These are phyloP conservation scores for Corythornis cristatus DNA, from an alignment of 2,113 vertebrate genomes.

Conservation along the genomic window DNA sequence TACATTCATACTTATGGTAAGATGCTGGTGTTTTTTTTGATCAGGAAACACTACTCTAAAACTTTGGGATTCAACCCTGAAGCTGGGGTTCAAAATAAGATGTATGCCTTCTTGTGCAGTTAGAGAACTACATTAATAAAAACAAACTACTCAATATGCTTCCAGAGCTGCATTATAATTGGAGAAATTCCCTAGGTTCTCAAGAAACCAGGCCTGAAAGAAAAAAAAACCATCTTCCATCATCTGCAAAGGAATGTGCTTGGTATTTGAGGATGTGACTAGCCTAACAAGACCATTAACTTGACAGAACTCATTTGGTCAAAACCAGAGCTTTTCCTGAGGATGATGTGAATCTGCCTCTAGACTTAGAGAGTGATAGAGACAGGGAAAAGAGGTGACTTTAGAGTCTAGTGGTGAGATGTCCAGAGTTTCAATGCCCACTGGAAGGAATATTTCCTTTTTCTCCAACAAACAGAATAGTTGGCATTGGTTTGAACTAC, in stretches of 20 bases:
- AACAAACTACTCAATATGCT: background rate
- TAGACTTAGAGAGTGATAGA: background rate
- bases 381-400: background rate
- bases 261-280: background rate
- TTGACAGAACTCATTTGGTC: background rate
- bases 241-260: background rate
- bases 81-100: background rate
- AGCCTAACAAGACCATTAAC: background rate
- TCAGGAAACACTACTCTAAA: background rate
- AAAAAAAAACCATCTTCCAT: background rate
- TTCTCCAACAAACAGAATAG: background rate
- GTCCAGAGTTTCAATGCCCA: background rate
- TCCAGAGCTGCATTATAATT: background rate
- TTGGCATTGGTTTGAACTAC: background rate
- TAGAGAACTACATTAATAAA: background rate
- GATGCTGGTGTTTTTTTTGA: background rate
- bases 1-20: background rate
- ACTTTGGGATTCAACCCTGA: background rate
- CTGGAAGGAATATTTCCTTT: background rate
- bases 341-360: background rate
- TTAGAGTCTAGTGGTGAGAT: background rate
- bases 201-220: background rate
- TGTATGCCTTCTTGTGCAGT: background rate
- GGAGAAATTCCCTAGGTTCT: background rate
- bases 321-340: background rate